Evolutionary conservation across 2,888 invertebrate genomes (phyloP).

Genomic region (Lasioglossum calceatum): DNA sequence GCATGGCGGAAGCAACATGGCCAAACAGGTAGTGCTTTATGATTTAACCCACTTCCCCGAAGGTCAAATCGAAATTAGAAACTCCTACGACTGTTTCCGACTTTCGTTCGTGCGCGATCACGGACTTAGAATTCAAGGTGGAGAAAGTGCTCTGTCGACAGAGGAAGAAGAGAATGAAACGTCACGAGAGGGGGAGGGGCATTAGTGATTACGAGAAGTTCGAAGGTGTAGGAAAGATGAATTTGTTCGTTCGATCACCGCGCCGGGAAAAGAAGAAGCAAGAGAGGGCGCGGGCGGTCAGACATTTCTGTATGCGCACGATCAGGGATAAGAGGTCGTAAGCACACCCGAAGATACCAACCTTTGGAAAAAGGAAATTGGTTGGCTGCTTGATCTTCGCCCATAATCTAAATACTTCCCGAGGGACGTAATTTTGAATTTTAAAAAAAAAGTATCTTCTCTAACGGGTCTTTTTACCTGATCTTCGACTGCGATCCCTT

Average conservation of each 20-base stretch:
- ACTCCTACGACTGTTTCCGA: constrained; percentile 75
- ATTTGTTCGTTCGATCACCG: constrained; percentile 29
- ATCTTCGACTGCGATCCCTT: constrained; percentile 28
- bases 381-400: constrained; percentile 60
- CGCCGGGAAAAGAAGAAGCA: not conserved
- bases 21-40: constrained; percentile 52
- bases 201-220: not conserved
- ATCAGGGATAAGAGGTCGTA: constrained; percentile 31
- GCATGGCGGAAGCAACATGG: constrained; percentile 54
- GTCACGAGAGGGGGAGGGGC: not conserved
- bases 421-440: constrained; percentile 62
- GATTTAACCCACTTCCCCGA: constrained; percentile 72
- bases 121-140: constrained; percentile 62
- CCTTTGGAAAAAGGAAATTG: constrained; percentile 55
- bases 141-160: constrained; percentile 65
- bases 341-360: constrained; percentile 48
- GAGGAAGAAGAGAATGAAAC: constrained; percentile 16
- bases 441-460: constrained; percentile 52
- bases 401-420: constrained; percentile 51
- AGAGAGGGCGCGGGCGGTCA: not conserved
- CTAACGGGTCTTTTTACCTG: constrained; percentile 53
- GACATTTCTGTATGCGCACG: constrained; percentile 42
- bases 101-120: constrained; percentile 70
- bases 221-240: constrained; percentile 30
- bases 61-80: constrained; percentile 76